Percentiles rank a stretch among this genome's conserved stretches.
These are phyloP conservation scores for Megaceryle alcyon DNA, from an alignment of 2,797 vertebrate species.

Conservation along the genomic window DNA sequence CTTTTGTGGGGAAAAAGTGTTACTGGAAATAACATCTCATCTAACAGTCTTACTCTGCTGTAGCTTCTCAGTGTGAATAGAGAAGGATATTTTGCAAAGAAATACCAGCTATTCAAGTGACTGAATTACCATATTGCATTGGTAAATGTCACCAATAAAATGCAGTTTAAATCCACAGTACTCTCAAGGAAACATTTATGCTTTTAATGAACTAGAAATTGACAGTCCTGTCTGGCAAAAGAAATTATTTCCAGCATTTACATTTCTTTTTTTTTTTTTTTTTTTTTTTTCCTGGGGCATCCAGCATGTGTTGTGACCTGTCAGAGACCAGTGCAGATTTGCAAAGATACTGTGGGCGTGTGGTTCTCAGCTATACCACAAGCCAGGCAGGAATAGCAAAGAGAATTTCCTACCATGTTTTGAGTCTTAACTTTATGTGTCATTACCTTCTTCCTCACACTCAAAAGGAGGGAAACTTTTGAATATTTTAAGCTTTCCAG, in stretches of 20 bases:
- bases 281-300: background rate
- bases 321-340: background rate
- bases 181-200: constrained; percentile 29
- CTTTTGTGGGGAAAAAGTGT: background rate
- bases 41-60: background rate
- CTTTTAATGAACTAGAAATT: constrained; percentile 13
- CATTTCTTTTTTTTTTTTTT: background rate
- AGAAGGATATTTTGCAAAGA: background rate
- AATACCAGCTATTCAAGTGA: background rate
- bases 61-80: background rate
- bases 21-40: background rate
- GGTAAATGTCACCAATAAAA: constrained; percentile 51
- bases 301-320: background rate
- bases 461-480: background rate
- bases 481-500: background rate
- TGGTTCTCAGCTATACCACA: background rate
- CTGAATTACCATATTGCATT: background rate
- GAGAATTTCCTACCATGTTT: background rate
- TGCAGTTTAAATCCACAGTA: background rate
- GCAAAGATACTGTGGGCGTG: background rate
- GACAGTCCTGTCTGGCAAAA: background rate
- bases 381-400: background rate
- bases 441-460: background rate
- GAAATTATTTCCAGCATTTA: background rate
- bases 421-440: background rate